Percentiles rank a stretch among this genome's conserved stretches.
phyloP scores from a whole-genome alignment of 2,888 invertebrate species.

The Trichopria drosophilae region DNA sequence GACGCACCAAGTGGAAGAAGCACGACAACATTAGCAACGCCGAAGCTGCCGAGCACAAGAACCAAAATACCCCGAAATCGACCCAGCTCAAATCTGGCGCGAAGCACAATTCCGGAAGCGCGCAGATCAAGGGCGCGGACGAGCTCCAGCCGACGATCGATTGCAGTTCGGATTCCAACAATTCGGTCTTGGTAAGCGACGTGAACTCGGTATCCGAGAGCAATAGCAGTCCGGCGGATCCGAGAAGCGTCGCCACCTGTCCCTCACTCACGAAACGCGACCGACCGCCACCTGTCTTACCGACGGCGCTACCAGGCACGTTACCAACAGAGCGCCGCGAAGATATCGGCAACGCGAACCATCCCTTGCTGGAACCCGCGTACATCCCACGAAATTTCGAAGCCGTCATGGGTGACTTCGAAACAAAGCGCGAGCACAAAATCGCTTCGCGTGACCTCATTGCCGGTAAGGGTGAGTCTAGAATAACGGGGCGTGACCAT shows the following conservation, averaged over 20 bases:
- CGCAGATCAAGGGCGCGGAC: constrained; percentile 29
- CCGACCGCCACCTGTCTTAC: constrained; percentile 17
- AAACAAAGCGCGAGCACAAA: constrained; percentile 36
- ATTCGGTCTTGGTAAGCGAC: constrained; percentile 42
- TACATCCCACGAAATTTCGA: too few relatives aligned
- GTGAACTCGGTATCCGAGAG: constrained; percentile 40
- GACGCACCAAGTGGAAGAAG: constrained; percentile 85
- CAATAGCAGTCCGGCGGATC: constrained; percentile 36
- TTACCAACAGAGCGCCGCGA: constrained; percentile 3
- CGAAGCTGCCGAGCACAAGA: constrained; percentile 83
- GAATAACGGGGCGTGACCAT: constrained; percentile 27
- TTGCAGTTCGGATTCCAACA: constrained; percentile 44
- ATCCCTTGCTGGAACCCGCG: too few relatives aligned
- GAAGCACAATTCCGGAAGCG: constrained; percentile 24
- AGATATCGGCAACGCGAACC: constrained; percentile 6
- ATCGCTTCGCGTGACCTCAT: constrained; percentile 39
- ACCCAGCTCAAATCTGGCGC: constrained; percentile 32
- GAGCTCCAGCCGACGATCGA: constrained; percentile 33
- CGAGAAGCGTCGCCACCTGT: constrained; percentile 26
- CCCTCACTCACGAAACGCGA: constrained; percentile 18
- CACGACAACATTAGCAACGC: constrained; percentile 89
- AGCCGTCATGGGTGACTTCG: constrained; percentile 5
- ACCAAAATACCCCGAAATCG: constrained; percentile 50
- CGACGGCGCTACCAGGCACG: not conserved
- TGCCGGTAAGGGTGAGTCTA: constrained; percentile 38